phyloP scores from a whole-genome alignment of 2,797 vertebrate genomes.

The Myotis vivesi region DNA sequence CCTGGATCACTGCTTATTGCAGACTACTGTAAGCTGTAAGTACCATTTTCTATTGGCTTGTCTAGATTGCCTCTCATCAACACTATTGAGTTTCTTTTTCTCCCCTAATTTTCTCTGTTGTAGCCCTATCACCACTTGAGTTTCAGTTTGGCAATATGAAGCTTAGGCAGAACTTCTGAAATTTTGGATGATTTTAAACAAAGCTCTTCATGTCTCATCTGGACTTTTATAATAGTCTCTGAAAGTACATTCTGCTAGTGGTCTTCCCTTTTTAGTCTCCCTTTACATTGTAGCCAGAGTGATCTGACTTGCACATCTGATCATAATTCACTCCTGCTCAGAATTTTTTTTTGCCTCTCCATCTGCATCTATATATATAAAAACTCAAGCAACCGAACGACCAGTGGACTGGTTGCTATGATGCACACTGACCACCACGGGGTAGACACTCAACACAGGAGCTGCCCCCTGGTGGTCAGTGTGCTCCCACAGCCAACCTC shows the following conservation, averaged over 20 bases:
- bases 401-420: too few relatives aligned
- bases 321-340: not conserved
- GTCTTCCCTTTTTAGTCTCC: not conserved
- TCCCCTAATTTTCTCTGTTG: not conserved
- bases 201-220: not conserved
- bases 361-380: not conserved
- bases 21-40: not conserved
- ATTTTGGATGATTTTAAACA: conserved; percentile 22
- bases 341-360: not conserved
- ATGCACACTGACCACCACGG: too few relatives aligned
- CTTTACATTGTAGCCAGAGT: not conserved
- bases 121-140: not conserved
- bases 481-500: too few relatives aligned
- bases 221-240: not conserved
- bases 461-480: too few relatives aligned
- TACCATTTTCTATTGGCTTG: not conserved
- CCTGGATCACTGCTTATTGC: not conserved
- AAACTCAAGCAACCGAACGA: too few relatives aligned
- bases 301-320: not conserved
- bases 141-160: not conserved
- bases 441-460: too few relatives aligned
- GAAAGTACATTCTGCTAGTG: conserved; percentile 5
- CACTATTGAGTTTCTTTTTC: not conserved
- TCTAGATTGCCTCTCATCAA: not conserved
- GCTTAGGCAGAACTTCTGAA: not conserved